Base-by-base conservation (phyloP, 2,113 vertebrate genomes). In the Melanocharis versteri region DNA sequence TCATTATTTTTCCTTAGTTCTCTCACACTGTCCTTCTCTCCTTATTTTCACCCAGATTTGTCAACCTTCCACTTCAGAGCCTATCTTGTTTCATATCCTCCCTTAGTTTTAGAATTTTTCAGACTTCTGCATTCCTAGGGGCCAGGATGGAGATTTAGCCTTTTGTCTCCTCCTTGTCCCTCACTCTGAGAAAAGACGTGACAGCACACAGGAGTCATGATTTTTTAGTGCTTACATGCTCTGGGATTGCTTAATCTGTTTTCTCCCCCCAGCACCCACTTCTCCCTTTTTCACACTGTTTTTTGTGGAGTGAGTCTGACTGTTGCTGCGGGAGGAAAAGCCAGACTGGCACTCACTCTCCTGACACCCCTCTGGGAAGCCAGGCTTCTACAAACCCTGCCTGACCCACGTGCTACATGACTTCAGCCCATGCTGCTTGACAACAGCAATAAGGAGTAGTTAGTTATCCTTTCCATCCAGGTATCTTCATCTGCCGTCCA, bases 261-360 rank as follows among this genome's bases (percentile, higher is more conserved):
- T 72, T 96, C 45, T 91, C 53, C 39, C 14, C 53, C 15, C 40
- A 73, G 39, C 5, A 42, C 10, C 11, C 72, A 90, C 70, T 96
- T 92, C 56, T 64, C 24, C 7, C 11, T 40, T 89, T 64, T 80
- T 75, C 53, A 40, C 12, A 21, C 31, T 60, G 27, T 33, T 80
- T 80, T 79, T 83, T 76, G 4, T 72, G 50, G 37, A 76, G 30
- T 1, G 0, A 33, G 44, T 82, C 30, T 66, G 27, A 62, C 30
- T 71, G 37, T 10, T 77, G 42, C 31, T 68, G 18, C 1, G 1
- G 28, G 27, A 68, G 28, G 14, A 83, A 79, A 60, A 87, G 6
- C 15, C 40, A 58, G 31, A 19, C 35, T 64, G n/a, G 13, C 3
- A 1, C 12, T 51, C 2, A 1, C 0, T 57, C 4, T 95, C 35